Conservation (phyloP, 2,888 invertebrate genomes). For the Zhuqinia jingwanae region DNA sequence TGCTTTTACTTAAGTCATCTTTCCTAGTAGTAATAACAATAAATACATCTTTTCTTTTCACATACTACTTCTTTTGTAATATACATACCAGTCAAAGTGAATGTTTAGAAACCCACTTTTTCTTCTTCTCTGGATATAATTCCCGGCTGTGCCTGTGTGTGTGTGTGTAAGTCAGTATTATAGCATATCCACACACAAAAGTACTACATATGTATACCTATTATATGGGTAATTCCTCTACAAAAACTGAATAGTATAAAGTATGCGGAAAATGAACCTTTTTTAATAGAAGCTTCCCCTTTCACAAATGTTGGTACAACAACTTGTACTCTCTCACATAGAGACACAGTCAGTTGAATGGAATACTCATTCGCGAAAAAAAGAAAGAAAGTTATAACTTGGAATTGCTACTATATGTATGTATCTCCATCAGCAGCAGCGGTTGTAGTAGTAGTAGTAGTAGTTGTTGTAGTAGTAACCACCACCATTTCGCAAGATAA, state of each 20-base stretch:
- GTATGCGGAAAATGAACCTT: background rate
- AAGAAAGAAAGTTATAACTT: constrained; percentile 37
- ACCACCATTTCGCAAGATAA: constrained; percentile 5
- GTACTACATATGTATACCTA: background rate
- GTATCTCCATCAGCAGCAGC: too few relatives aligned
- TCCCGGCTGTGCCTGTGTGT: constrained; percentile 6
- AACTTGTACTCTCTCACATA: background rate
- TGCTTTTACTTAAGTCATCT: background rate
- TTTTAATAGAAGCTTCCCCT: constrained; percentile 13
- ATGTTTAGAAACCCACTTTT: constrained; percentile 34
- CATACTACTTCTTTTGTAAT: background rate
- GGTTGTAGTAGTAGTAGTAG: background rate
- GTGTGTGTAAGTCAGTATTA: background rate
- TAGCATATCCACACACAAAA: background rate
- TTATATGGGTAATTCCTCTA: background rate
- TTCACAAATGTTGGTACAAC: constrained; percentile 5
- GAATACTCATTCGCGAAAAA: constrained; percentile 2
- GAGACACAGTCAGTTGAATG: constrained; percentile 2
- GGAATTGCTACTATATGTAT: constrained; percentile 5
- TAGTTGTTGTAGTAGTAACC: background rate
- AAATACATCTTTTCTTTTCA: background rate
- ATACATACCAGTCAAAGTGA: background rate
- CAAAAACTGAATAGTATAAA: too few relatives aligned
- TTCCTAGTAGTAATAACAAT: constrained; percentile 18
- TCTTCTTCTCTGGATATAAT: background rate